Conservation (phyloP, 2,888 invertebrate genomes). For the Epistrophella euchroma region DNA sequence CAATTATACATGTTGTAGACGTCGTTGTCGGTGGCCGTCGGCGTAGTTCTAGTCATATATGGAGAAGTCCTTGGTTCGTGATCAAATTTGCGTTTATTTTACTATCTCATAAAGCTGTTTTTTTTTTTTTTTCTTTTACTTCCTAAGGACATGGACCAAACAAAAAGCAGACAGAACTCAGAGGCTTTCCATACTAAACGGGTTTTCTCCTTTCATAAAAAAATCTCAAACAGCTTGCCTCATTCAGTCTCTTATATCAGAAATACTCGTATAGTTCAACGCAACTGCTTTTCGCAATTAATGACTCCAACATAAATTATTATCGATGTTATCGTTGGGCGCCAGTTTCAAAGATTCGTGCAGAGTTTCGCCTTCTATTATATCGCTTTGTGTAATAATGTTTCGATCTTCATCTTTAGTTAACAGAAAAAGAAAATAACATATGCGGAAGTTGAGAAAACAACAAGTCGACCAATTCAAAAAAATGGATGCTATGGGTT, state of each 20-base stretch:
- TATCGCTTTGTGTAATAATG: conserved; percentile 42
- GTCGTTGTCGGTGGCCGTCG: background rate
- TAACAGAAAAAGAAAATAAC: conserved; percentile 8
- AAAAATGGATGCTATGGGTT: background rate
- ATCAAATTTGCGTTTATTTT: conserved; percentile 51
- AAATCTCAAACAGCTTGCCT: conserved; percentile 4
- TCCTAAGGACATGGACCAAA: conserved; percentile 20
- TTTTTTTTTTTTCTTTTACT: conserved; percentile 2
- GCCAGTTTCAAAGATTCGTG: conserved; percentile 42
- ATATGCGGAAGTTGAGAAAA: conserved; percentile 34
- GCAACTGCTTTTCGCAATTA: conserved; percentile 64
- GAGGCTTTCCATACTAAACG: background rate
- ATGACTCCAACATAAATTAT: conserved; percentile 74
- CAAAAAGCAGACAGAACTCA: conserved; percentile 41
- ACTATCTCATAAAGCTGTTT: conserved; percentile 18
- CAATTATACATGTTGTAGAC: conserved; percentile 22
- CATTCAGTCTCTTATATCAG: conserved; percentile 16
- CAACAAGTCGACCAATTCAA: background rate
- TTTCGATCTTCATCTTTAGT: conserved; percentile 22
- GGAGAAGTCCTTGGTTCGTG: conserved; percentile 7
- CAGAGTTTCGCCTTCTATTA: conserved; percentile 31
- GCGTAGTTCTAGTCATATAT: background rate
- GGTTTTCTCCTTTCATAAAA: background rate
- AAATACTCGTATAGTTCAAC: background rate
- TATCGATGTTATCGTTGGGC: conserved; percentile 68